These are phyloP conservation scores for Nephrotoma guestfalica DNA, from an alignment of 2,888 invertebrate genomes.

Conservation along the genomic window DNA sequence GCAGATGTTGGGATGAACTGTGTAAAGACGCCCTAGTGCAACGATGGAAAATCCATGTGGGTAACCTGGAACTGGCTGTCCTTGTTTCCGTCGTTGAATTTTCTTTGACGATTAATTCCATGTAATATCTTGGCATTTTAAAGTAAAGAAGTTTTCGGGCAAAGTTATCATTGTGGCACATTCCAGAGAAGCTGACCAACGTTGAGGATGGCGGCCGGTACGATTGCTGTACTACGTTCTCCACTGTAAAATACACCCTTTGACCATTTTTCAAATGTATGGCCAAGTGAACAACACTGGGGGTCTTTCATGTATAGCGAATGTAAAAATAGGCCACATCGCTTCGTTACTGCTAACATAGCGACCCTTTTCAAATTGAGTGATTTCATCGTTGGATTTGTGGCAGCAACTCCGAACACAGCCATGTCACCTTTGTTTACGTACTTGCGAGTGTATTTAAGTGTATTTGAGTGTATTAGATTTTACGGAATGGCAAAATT, in stretches of 20 bases:
- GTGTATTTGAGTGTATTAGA: too few species aligned
- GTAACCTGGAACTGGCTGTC: too few species aligned
- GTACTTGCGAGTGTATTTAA: not conserved
- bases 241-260: not conserved
- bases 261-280: not conserved
- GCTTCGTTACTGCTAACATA: not conserved
- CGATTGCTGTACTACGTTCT: not conserved
- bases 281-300: too few species aligned
- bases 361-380: not conserved
- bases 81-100: too few species aligned
- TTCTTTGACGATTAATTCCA: not conserved
- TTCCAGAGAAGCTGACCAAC: not conserved
- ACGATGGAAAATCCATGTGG: too few species aligned
- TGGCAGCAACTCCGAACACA: not conserved
- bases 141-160: not conserved
- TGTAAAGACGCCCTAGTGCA: too few species aligned
- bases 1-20: too few species aligned
- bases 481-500: too few species aligned
- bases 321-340: too few species aligned
- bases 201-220: not conserved
- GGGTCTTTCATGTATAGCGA: too few species aligned
- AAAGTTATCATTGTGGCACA: not conserved
- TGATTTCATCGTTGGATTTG: not conserved
- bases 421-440: too few species aligned
- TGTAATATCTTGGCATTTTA: not conserved